Evolutionary conservation across 2,888 invertebrate species (phyloP).

Genomic region (Drosophila stalkeri): DNA sequence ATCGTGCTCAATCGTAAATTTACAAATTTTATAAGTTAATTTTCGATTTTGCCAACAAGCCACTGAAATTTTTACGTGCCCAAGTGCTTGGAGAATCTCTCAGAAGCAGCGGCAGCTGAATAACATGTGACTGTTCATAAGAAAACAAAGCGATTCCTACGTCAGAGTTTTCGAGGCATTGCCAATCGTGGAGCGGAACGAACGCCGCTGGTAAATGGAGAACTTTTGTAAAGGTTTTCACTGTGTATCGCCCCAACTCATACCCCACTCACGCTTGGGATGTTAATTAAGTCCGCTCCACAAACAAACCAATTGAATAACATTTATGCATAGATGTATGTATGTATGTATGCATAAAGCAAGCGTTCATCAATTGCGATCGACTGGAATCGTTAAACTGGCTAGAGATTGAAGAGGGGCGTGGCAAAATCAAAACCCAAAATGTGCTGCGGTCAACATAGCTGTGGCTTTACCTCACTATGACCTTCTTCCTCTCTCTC

Average conservation of each 20-base stretch:
- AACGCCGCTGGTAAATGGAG: conserved; percentile 7
- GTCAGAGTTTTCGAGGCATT: conserved; percentile 19
- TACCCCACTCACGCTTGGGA: no score
- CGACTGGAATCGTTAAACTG: conserved; percentile 5
- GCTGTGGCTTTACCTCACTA: neutral
- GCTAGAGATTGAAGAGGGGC: neutral
- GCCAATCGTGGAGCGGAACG: conserved; percentile 22
- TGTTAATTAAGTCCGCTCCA: conserved; percentile 31
- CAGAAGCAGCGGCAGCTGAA: conserved; percentile 27
- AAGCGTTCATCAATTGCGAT: conserved; percentile 62
- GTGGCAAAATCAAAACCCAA: conserved; percentile 1
- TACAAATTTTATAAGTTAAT: conserved; percentile 5
- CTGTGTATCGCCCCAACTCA: neutral
- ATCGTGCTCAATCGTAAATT: conserved; percentile 36
- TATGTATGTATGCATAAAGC: conserved; percentile 1
- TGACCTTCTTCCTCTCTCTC: neutral
- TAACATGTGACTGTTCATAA: conserved; percentile 38
- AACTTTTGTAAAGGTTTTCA: conserved; percentile 17
- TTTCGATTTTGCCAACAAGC: neutral
- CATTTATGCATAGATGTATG: conserved; percentile 16
- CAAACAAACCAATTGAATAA: conserved; percentile 65
- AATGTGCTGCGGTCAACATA: neutral
- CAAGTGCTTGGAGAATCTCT: conserved; percentile 1
- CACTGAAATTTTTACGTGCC: conserved; percentile 29
- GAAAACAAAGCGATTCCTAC: conserved; percentile 2